Evolutionary conservation across 1,140 invertebrate genomes (phyloP), one percentile per base, ranked within the genome.

Genomic region (Euglossa dilemma): DNA sequence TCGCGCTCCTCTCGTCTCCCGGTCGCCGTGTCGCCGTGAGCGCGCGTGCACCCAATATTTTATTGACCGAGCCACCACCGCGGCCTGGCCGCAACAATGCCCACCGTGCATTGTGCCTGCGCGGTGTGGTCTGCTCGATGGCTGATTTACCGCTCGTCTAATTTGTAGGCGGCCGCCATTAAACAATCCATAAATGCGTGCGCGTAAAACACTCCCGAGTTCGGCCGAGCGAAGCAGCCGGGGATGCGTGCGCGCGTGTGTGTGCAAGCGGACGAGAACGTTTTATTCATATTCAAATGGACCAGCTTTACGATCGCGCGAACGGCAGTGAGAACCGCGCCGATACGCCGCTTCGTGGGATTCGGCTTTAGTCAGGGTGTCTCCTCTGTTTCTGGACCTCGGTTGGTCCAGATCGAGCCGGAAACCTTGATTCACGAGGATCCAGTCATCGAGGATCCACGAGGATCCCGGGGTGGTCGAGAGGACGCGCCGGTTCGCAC

Each of bases 211-310:
- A 92, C 91, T 92, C 89, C 83, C 80, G 87, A 75, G 83, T 77
- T 87, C 69, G 70, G 83, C 66, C 52, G 59, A 43, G 76, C 12
- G 56, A 66, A 75, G 64, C 59, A 71, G 67, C 47, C 54, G 66
- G 69, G 63, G 63, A 75, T 57, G 45, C 28, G 78, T 63, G 66
- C 59, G 45, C 52, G 50, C 9, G 18, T 8, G 25, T 80, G 76
- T 73, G 85, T 80, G 70, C 25, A 78, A 88, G 86, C 69, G 50
- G 45, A 73, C 72, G 56, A 25, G 74, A 52, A 77, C 84, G 90
- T 91, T 93, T 93, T 94, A 94, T 94, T 94, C 93, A 93, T 94
- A 93, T 94, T 94, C 93, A 93, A 93, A 94, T 93, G 91, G 90
- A 83, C 78, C 84, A 75, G 85, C 87, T 94, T 94, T 94, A 94